These are phyloP conservation scores for Cochlearius cochlearius DNA, from an alignment of 2,113 vertebrate genomes.

Conservation along the genomic window DNA sequence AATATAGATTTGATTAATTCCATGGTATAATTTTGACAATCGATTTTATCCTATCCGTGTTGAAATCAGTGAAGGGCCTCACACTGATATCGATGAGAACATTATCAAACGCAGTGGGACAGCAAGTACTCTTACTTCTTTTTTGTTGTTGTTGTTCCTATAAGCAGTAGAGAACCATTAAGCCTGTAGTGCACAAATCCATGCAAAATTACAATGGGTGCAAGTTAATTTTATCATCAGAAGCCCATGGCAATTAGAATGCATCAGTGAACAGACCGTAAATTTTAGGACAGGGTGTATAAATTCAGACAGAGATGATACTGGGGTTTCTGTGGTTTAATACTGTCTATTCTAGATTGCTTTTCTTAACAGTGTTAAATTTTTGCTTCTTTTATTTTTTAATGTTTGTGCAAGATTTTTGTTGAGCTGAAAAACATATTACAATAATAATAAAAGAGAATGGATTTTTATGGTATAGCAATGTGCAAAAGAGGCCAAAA, in stretches of 20 bases:
- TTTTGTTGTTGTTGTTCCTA: background rate
- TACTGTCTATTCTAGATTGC: background rate
- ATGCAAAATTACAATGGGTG: background rate
- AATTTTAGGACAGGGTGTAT: conserved; percentile 36
- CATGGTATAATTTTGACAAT: background rate
- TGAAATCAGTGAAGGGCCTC: background rate
- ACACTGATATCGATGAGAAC: background rate
- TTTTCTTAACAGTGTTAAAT: background rate
- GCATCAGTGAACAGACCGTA: conserved; percentile 24
- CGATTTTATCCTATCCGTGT: background rate
- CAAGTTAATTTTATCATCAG: conserved; percentile 44
- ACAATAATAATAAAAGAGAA: background rate
- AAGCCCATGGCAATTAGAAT: conserved; percentile 50
- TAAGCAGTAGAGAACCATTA: background rate
- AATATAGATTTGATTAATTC: conserved; percentile 26
- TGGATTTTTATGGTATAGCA: background rate
- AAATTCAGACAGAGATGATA: conserved; percentile 18
- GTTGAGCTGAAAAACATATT: background rate
- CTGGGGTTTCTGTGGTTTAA: background rate
- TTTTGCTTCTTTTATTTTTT: background rate
- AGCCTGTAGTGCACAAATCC: conserved; percentile 9
- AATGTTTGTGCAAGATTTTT: background rate
- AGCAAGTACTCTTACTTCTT: background rate
- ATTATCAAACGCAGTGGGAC: background rate
- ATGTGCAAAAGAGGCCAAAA: background rate